Conservation (phyloP, 92 coral and sea anemone species). For the Zoanthus gigantus region DNA sequence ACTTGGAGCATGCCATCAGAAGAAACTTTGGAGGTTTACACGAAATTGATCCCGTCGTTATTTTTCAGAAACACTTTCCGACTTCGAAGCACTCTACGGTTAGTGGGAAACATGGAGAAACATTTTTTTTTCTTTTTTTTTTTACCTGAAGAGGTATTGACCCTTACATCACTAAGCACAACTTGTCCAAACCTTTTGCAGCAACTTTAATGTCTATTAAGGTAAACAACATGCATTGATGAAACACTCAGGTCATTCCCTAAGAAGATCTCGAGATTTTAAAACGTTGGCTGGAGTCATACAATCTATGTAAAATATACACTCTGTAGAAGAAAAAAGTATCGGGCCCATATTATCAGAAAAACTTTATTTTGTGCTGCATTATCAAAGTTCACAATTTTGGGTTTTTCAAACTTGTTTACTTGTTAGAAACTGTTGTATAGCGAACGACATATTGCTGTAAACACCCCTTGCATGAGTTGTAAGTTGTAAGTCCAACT, state of each 20-base stretch:
- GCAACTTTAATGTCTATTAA: background rate
- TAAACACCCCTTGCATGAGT: background rate
- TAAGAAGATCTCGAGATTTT: background rate
- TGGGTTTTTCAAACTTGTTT: background rate
- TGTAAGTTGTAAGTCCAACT: too few relatives aligned
- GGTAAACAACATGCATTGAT: background rate
- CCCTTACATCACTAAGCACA: too few relatives aligned
- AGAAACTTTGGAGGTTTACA: slow-evolving; percentile 88
- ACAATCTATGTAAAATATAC: background rate
- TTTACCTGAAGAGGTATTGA: too few relatives aligned
- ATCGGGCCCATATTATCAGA: background rate
- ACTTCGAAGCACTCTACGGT: background rate
- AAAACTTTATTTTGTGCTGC: background rate
- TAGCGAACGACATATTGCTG: background rate
- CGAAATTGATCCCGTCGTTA: slow-evolving; percentile 72
- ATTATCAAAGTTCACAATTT: background rate
- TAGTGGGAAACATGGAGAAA: background rate
- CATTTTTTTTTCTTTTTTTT: background rate
- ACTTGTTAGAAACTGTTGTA: background rate
- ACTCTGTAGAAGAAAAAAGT: too few relatives aligned
- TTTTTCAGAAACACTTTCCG: slow-evolving; percentile 61
- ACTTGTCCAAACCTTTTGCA: too few relatives aligned
- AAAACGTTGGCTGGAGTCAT: background rate
- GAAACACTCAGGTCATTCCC: background rate
- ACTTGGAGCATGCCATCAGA: slow-evolving; percentile 83